Conservation (phyloP, 1,140 invertebrate species). For the Pogonomyrmex californicus region DNA sequence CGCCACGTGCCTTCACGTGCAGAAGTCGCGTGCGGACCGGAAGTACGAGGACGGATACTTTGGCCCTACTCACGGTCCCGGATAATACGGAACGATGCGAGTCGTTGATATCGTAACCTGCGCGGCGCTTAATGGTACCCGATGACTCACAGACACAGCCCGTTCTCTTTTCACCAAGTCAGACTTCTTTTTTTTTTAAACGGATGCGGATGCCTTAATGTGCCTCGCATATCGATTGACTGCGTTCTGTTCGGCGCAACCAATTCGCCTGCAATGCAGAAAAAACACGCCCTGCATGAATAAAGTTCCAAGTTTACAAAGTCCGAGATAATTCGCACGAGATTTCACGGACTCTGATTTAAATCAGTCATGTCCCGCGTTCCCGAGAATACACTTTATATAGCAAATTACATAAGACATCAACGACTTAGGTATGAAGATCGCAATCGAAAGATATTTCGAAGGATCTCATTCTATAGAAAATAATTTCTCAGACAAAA, state of each 20-base stretch:
- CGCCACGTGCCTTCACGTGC: slow-evolving; percentile 83
- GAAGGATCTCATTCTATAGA: not conserved
- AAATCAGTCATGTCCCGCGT: not conserved
- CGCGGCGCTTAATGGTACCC: slow-evolving; percentile 48
- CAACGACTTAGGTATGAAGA: not conserved
- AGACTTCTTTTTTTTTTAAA: not conserved
- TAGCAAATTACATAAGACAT: not conserved
- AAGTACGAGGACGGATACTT: slow-evolving; percentile 80
- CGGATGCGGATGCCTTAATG: not conserved
- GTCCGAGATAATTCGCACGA: not conserved
- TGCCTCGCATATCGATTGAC: slow-evolving; percentile 12
- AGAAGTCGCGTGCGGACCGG: slow-evolving; percentile 81
- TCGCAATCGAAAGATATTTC: not conserved
- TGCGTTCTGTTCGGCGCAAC: not conserved
- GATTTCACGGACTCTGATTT: not conserved
- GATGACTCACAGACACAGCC: slow-evolving; percentile 61
- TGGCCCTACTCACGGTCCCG: slow-evolving; percentile 65
- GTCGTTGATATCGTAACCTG: slow-evolving; percentile 75
- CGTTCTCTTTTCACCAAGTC: not conserved
- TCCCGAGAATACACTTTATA: not conserved
- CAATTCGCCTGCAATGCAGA: slow-evolving; percentile 28
- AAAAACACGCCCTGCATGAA: not conserved
- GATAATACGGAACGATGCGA: slow-evolving; percentile 64
- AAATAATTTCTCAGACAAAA: not conserved
- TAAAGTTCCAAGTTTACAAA: not conserved